These are phyloP conservation scores for Micrasema minimum DNA, from an alignment of 1,140 invertebrate genomes.

Conservation along the genomic window DNA sequence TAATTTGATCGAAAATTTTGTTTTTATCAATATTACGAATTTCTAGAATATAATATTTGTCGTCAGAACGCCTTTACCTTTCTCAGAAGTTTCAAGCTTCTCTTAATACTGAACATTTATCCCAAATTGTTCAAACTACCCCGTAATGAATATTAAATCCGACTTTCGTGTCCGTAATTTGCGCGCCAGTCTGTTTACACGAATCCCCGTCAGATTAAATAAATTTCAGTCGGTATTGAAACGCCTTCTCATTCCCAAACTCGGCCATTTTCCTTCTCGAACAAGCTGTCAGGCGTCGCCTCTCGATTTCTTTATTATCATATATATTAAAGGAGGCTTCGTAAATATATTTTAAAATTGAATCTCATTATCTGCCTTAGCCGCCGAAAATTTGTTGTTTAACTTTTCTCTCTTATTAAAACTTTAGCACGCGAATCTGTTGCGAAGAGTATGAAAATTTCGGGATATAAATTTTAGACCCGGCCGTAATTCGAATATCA, in stretches of 20 bases:
- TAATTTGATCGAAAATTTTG: too few relatives aligned
- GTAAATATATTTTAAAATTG: constrained; percentile 23
- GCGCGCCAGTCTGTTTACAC: constrained; percentile 19
- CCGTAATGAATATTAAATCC: constrained; percentile 23
- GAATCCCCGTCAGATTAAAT: constrained; percentile 13
- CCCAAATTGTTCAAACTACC: background rate
- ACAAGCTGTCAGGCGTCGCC: background rate
- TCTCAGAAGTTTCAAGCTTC: too few relatives aligned
- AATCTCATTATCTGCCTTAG: background rate
- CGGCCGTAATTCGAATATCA: background rate
- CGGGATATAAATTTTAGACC: background rate
- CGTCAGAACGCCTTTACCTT: too few relatives aligned
- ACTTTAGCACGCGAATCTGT: background rate
- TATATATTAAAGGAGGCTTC: constrained; percentile 10
- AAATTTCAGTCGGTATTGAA: constrained; percentile 21
- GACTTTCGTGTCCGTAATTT: constrained; percentile 16
- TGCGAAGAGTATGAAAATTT: background rate
- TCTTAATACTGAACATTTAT: too few relatives aligned
- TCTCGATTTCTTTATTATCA: constrained; percentile 12
- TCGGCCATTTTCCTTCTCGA: background rate
- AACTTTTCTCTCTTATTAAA: constrained; percentile 22
- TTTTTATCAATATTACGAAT: too few relatives aligned
- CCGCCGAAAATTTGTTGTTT: constrained; percentile 23
- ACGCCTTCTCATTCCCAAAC: background rate
- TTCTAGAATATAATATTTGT: too few relatives aligned